These are phyloP conservation scores for Pangasianodon hypophthalmus DNA, from an alignment of 2,113 vertebrate species.

Conservation along the genomic window DNA sequence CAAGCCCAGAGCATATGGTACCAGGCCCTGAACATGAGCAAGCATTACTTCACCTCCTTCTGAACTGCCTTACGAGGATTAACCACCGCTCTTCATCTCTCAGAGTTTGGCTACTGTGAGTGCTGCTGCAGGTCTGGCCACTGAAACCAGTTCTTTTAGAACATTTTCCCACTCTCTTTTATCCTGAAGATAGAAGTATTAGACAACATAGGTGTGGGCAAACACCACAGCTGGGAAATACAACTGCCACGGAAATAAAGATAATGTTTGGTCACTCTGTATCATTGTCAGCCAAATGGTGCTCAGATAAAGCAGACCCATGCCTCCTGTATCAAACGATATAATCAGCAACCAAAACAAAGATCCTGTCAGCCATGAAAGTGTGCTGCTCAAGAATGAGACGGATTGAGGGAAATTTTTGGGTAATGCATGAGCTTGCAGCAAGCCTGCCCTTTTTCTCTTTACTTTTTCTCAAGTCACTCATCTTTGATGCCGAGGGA, in stretches of 20 bases:
- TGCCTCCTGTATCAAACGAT: slow-evolving; percentile 34
- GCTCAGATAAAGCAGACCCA: slow-evolving; percentile 18
- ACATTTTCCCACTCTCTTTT: slow-evolving; percentile 47
- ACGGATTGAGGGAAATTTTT: slow-evolving; percentile 45
- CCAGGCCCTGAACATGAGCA: slow-evolving; percentile 55
- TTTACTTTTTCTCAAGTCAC: slow-evolving; percentile 41
- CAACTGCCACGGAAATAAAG: background rate
- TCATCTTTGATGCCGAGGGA: slow-evolving; percentile 53
- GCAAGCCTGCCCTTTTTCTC: slow-evolving; percentile 10
- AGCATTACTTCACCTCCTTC: slow-evolving; percentile 52
- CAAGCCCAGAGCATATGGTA: slow-evolving; percentile 54
- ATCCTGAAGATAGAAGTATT: slow-evolving; percentile 16
- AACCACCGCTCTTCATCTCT: slow-evolving; percentile 56
- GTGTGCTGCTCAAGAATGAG: slow-evolving; percentile 34
- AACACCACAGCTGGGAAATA: slow-evolving; percentile 10
- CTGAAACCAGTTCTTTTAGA: slow-evolving; percentile 53
- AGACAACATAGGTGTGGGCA: slow-evolving; percentile 19
- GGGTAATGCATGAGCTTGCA: slow-evolving; percentile 36
- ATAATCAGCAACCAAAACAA: slow-evolving; percentile 44
- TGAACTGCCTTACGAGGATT: slow-evolving; percentile 41
- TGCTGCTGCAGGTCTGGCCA: slow-evolving; percentile 47
- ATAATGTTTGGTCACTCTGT: slow-evolving; percentile 30
- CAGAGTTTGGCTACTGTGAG: slow-evolving; percentile 40
- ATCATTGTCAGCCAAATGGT: slow-evolving; percentile 25
- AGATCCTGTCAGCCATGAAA: slow-evolving; percentile 26